Base-by-base conservation (phyloP, 2,888 invertebrate genomes). In the Escarpia spicata region DNA sequence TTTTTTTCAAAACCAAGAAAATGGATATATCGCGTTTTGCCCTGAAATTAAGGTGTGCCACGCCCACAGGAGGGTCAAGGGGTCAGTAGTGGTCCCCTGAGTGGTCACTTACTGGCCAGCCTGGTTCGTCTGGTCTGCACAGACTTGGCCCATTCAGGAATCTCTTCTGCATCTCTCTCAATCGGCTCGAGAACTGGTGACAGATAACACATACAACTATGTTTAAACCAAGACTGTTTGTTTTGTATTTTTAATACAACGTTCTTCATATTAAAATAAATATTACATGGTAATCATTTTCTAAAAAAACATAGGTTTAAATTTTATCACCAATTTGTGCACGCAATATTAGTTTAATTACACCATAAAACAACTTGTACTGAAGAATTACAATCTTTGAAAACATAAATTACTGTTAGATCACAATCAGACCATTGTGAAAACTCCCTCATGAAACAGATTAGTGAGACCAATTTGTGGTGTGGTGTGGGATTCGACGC, bases 121-220 rank as follows among this genome's bases (percentile, higher is more conserved):
- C 75, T 75, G 2, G 75, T 26, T 19, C 75, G 75, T n/a, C 75
- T 75, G 1, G 75, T 75, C 75, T 75, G 75, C 75, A 75, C 75
- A n/a, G 75, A 75, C 75, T 75, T 75, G 19, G 75, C 75, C 75
- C 75, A 75, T 26, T 75, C 75, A 75, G 75, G 75, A 75, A 75
- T 75, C 75, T 26, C 75, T 26, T 75, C 75, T 3, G n/a, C 26
- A n/a, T 75, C 75, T n/a, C 75, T 75, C 75, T 75, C 75, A 75
- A 75, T 75, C 75, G 75, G 75, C 26, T 75, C 75, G 26, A 75
- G 75, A 75, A 75, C 75, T 75, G 75, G 75, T 26, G 6, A 75
- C 75, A 75, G 19, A 75, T 15, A 19, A 75, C 75, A 75, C 6
- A 26, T 75, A 75, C 6, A n/a, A 75, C 75, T 6, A 75, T 4